Evolutionary conservation across 1,140 invertebrate genomes (phyloP).

Genomic region (Riptortus pedestris): DNA sequence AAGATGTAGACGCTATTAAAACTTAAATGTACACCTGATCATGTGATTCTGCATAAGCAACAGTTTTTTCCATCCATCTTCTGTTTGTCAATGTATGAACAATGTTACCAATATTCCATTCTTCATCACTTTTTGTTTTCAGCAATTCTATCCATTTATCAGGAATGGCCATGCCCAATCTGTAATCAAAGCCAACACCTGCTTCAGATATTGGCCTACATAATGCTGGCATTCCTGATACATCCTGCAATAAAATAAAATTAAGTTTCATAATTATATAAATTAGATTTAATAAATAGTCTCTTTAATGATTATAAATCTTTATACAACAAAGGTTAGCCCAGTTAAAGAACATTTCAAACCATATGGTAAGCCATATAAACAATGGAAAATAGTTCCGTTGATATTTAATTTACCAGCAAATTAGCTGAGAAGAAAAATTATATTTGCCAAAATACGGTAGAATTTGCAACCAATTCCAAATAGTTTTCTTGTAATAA

Average conservation of each 20-base stretch:
- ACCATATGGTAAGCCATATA: no score
- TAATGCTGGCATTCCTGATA: conserved; percentile 95
- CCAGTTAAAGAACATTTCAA: no score
- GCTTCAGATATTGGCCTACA: conserved; percentile 89
- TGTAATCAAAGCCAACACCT: conserved; percentile 92
- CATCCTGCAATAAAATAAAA: conserved; percentile 53
- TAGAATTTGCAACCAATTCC: no score
- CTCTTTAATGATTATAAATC: no score
- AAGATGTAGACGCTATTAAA: no score
- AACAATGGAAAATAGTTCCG: no score
- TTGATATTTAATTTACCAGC: no score
- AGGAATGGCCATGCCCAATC: conserved; percentile 95
- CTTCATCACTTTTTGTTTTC: conserved; percentile 76
- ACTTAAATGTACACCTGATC: conserved; percentile 82
- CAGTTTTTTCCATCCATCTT: conserved; percentile 87
- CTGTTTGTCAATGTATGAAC: conserved; percentile 91
- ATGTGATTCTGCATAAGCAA: conserved; percentile 95
- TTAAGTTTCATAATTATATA: neutral
- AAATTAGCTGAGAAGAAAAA: no score
- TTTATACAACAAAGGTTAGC: no score
- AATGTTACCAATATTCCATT: conserved; percentile 89
- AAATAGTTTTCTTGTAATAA: no score
- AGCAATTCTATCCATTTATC: conserved; percentile 97
- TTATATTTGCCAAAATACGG: no score
- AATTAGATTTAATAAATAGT: no score